phyloP scores from a whole-genome alignment of 2,113 vertebrate genomes.

The Xenus cinereus region DNA sequence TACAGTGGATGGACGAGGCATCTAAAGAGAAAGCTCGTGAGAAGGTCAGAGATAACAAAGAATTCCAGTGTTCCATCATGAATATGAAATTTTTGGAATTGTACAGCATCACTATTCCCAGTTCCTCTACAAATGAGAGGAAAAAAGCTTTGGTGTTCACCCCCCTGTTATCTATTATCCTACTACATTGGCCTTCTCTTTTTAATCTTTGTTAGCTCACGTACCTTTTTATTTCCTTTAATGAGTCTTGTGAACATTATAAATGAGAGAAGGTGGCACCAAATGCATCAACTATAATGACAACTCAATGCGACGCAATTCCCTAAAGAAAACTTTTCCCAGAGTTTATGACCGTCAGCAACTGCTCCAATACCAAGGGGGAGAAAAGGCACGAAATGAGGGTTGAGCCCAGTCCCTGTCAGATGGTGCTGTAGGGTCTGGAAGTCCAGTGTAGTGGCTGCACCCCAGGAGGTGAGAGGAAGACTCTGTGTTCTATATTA shows the following conservation, averaged over 20 bases:
- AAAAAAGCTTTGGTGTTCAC: not conserved
- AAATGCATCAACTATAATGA: not conserved
- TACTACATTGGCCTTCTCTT: not conserved
- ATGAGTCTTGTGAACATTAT: not conserved
- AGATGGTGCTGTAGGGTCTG: not conserved
- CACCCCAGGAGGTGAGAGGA: not conserved
- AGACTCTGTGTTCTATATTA: not conserved
- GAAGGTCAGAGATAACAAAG: slow-evolving; percentile 78
- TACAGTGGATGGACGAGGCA: slow-evolving; percentile 90
- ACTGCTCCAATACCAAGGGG: not conserved
- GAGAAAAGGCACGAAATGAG: not conserved
- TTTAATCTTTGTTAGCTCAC: not conserved
- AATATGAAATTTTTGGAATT: not conserved
- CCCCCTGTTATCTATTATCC: not conserved
- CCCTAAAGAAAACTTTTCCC: not conserved
- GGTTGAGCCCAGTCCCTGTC: not conserved
- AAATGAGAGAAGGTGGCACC: not conserved
- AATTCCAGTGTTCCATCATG: not conserved
- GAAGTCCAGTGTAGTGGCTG: not conserved
- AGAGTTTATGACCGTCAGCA: not conserved
- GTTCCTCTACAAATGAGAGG: not conserved
- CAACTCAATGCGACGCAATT: not conserved
- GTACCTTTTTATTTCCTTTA: not conserved
- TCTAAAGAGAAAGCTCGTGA: slow-evolving; percentile 90
- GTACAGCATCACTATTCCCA: not conserved